Base-by-base conservation (phyloP, 1,140 invertebrate genomes). In the Ylistrum balloti region DNA sequence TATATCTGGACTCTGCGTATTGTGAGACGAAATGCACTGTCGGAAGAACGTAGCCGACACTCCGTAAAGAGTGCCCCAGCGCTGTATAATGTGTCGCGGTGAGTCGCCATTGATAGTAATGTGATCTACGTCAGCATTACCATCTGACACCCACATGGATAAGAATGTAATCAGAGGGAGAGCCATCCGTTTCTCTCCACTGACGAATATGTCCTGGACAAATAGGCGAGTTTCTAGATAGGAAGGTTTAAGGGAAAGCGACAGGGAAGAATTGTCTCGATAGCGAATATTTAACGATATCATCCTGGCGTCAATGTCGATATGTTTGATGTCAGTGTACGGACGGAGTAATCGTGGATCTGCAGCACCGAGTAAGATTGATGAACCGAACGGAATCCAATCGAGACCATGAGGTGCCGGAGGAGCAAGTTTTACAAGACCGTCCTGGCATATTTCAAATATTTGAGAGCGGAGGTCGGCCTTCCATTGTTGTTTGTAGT, bases 361-460 rank as follows among this genome's bases (percentile, higher is more conserved):
- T 9, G 90, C 92, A 74, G 92, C 89, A 13, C 94, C 94, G 85
- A 95, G 88, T 13, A 95, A 89, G 3, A 95, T 56, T 9, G 94
- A 94, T 0, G 94, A 93, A 22, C 94, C 94, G 85, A 95, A 95
- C 0, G 94, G 94, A 56, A 93, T 93, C 94, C 93, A 94, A 87
- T 95, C 94, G 20, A 94, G 34, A 15, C 94, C 94, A 35, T 93
- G 92, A n/a, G 94, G 92, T 15, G 93, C 92, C 15, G 93, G 90
- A 13, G 93, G 94, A 0, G 93, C 85, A 33, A 93, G 85, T 0
- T 93, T 90, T 0, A 90, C 87, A 74, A 93, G 93, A 28, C 94
- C 94, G 45, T 95, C 94, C 87, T 95, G 93, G 22, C 94, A 93
- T 34, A 95, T 86, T 15, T 93, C 93, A 87, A 95, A 93, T 5